Evolutionary conservation across 2,888 invertebrate genomes (phyloP).

Genomic region (Agriopis aurantiaria): DNA sequence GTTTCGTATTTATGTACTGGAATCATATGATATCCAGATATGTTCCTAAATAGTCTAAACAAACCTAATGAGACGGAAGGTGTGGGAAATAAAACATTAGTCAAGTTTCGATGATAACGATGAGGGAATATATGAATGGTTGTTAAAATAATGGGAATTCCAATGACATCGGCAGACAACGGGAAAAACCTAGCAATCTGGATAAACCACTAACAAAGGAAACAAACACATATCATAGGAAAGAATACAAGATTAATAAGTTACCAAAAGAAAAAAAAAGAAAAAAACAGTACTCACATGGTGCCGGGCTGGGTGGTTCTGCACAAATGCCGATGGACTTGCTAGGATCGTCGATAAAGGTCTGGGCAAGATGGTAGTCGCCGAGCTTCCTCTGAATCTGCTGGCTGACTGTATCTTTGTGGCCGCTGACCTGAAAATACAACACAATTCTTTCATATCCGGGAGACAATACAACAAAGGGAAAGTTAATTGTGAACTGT

Average conservation of each 20-base stretch:
- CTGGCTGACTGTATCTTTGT: slow-evolving; percentile 88
- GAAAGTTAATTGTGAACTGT: background rate
- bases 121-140: background rate
- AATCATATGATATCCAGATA: background rate
- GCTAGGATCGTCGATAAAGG: slow-evolving; percentile 88
- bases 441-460: background rate
- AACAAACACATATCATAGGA: background rate
- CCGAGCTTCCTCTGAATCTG: slow-evolving; percentile 91
- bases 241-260: background rate
- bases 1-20: background rate
- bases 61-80: background rate
- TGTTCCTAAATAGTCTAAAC: background rate
- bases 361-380: slow-evolving; percentile 89
- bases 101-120: background rate
- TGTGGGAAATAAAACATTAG: background rate
- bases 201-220: background rate
- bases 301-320: slow-evolving; percentile 88
- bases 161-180: background rate
- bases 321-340: slow-evolving; percentile 90
- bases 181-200: slow-evolving; percentile 1
- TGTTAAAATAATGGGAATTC: background rate
- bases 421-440: slow-evolving; percentile 87
- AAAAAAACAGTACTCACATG: slow-evolving; percentile 74
- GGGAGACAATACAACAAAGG: background rate
- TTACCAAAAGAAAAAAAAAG: background rate